These are phyloP conservation scores for Meghimatium bilineatum DNA, from an alignment of 2,888 invertebrate genomes.

Conservation along the genomic window DNA sequence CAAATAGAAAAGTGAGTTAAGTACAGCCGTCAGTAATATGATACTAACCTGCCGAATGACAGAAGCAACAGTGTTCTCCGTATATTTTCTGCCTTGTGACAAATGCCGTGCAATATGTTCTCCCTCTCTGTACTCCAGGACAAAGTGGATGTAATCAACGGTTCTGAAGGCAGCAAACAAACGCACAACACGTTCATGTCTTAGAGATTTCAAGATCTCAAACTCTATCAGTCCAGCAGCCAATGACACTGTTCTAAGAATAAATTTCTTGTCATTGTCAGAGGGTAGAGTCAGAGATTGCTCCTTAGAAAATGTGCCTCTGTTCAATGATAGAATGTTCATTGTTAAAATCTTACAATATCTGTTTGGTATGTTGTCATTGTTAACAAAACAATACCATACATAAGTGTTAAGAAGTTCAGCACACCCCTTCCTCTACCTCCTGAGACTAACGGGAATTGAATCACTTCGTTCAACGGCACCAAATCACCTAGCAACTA, in stretches of 20 bases:
- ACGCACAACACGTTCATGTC: slow-evolving; percentile 90
- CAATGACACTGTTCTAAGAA: slow-evolving; percentile 29
- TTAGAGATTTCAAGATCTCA: slow-evolving; percentile 85
- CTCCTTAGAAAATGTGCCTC: slow-evolving; percentile 84
- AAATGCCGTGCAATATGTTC: slow-evolving; percentile 93
- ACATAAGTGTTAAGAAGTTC: no score
- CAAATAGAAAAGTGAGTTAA: no score
- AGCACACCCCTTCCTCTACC: no score
- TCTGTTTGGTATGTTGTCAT: background rate
- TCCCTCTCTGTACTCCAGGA: slow-evolving; percentile 83
- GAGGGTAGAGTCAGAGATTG: slow-evolving; percentile 40
- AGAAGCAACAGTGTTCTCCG: slow-evolving; percentile 92
- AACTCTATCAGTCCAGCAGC: slow-evolving; percentile 86
- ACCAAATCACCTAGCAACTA: no score
- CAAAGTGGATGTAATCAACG: slow-evolving; percentile 74
- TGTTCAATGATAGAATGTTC: slow-evolving; percentile 62
- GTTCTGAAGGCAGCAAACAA: slow-evolving; percentile 78
- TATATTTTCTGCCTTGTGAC: slow-evolving; percentile 91
- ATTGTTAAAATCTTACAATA: background rate
- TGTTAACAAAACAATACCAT: no score
- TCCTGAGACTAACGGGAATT: no score
- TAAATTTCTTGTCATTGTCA: slow-evolving; percentile 39
- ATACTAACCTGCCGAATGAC: slow-evolving; percentile 83
- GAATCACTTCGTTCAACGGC: no score
- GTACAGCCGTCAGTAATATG: no score